Evolutionary conservation across 2,888 invertebrate genomes (phyloP), one percentile per base, ranked within the genome.

Genomic region (Macaria notata): DNA sequence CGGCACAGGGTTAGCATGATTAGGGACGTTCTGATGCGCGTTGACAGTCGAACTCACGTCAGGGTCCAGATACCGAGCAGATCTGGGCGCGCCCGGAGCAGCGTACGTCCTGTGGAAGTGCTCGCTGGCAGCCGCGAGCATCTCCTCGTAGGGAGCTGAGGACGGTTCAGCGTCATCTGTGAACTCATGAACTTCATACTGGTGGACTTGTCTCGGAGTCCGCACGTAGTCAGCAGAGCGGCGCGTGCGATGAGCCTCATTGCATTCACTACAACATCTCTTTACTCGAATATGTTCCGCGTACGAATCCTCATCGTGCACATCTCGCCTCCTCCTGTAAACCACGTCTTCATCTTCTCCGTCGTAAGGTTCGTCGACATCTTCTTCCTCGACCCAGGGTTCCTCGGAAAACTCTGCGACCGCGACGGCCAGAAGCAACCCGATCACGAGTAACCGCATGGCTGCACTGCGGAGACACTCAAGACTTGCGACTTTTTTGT

Each of bases 101-200:
- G 75, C 83, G 67, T 85, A 83, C 47, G 83, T 79, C 51, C 75
- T 77, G 62, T 88, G 89, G 61, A 89, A 87, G 62, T 92, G 91
- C 56, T 90, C 84, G 0, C 89, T 89, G 59, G 87, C 88, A 0
- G 88, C 89, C 0, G 89, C 88, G 49, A 88, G 63, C 89, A 90
- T 87, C 67, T 89, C 84, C 58, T 90, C 88, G 68, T 85, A 88
- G 0, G 88, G 84, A 1, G 83, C 83, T 3, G 81, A 78, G 0
- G 78, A 59, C 59, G 76, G 61, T 61, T 73, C 60, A 5, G 67
- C 56, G 3, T 86, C 90, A 36, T 86, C 88, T 0, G 76, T 79
- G 33, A 75, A 66, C 70, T 91, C 90, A 58, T 88, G 82, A 0
- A 91, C 90, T 66, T 91, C 87, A 56, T 90, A 90, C 52, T 88